phyloP scores from a whole-genome alignment of 2,797 vertebrate genomes.

The Bufotes viridis region DNA sequence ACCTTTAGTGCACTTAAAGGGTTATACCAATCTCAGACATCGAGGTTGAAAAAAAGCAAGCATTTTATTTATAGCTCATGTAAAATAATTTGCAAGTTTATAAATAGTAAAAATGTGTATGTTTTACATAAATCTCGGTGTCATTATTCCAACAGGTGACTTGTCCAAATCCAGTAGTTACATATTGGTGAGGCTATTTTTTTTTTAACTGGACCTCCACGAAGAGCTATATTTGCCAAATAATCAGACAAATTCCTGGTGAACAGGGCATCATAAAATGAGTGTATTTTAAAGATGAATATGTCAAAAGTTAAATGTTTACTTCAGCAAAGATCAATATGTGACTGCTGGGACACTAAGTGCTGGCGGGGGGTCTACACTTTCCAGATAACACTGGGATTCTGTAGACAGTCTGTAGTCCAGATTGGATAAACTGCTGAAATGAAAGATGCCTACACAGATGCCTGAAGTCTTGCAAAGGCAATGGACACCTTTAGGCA shows the following conservation, averaged over 20 bases:
- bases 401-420: constrained; percentile 6
- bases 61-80: not conserved
- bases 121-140: not conserved
- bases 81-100: not conserved
- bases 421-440: not conserved
- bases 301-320: constrained; percentile 8
- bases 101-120: not conserved
- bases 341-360: constrained; percentile 6
- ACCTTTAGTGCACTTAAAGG: too few species aligned
- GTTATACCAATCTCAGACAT: not conserved
- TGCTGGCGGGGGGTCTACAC: not conserved
- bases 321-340: constrained; percentile 13
- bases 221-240: constrained; percentile 26
- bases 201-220: constrained; percentile 28
- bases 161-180: constrained; percentile 3
- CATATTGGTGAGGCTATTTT: not conserved
- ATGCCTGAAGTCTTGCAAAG: not conserved
- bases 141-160: not conserved
- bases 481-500: too few species aligned
- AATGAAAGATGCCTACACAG: not conserved
- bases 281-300: constrained; percentile 17
- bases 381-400: constrained; percentile 20
- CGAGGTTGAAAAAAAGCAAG: not conserved
- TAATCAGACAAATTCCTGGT: constrained; percentile 5
- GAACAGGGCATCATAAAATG: constrained; percentile 17